phyloP scores from a whole-genome alignment of 2,888 invertebrate species.

The Catocala nupta region DNA sequence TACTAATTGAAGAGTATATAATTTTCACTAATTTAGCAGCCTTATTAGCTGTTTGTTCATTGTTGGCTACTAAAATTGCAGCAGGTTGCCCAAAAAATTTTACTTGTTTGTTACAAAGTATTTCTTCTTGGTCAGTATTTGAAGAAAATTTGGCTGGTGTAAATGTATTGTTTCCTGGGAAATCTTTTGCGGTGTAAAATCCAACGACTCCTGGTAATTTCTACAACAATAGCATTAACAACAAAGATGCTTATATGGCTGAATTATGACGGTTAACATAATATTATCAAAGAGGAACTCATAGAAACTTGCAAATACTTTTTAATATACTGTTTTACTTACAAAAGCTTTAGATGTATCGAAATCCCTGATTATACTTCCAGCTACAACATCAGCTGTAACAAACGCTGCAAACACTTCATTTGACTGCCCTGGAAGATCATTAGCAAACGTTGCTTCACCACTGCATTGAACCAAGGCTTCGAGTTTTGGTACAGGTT shows the following conservation, averaged over 20 bases:
- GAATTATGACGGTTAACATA: too few relatives aligned
- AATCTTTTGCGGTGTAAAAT: conserved; percentile 88
- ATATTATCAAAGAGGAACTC: too few relatives aligned
- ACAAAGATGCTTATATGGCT: neutral
- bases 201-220: conserved; percentile 88
- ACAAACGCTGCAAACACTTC: conserved; percentile 91
- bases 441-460: conserved; percentile 90
- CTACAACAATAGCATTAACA: conserved; percentile 64
- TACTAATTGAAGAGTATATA: conserved; percentile 76
- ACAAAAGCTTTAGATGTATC: conserved; percentile 89
- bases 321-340: conserved; percentile 37
- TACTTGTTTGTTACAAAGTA: conserved; percentile 75
- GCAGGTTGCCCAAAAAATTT: conserved; percentile 70
- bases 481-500: conserved; percentile 90
- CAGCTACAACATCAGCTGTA: conserved; percentile 79
- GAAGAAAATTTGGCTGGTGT: conserved; percentile 57
- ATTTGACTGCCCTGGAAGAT: conserved; percentile 86
- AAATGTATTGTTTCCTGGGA: conserved; percentile 89
- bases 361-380: conserved; percentile 84
- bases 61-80: conserved; percentile 87
- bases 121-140: conserved; percentile 63
- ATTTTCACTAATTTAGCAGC: conserved; percentile 87
- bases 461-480: conserved; percentile 88
- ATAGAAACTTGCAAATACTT: too few relatives aligned
- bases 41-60: conserved; percentile 81